These are phyloP conservation scores for Dermochelys coriacea DNA, from an alignment of 2,797 vertebrate genomes.

Conservation along the genomic window DNA sequence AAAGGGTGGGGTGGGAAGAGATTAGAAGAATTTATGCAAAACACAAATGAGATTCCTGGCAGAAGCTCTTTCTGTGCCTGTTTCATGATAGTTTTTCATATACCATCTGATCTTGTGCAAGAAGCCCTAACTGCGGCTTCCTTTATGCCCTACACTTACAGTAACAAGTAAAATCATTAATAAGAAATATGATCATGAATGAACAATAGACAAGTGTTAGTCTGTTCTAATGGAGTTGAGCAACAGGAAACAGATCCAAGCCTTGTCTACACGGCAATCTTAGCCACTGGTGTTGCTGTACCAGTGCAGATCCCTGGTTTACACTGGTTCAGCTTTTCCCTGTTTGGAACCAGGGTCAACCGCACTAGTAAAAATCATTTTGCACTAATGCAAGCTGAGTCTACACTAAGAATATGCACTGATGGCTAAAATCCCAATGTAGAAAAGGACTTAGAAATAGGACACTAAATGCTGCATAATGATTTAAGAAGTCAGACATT, in stretches of 20 bases:
- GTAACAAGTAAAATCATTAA: background rate
- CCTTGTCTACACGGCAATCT: background rate
- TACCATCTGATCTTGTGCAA: background rate
- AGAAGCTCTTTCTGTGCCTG: background rate
- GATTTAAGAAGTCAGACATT: background rate
- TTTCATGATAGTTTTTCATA: slow-evolving; percentile 10
- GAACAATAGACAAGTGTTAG: background rate
- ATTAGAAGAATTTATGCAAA: slow-evolving; percentile 10
- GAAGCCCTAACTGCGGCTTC: background rate
- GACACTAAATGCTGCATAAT: background rate
- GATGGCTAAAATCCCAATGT: background rate
- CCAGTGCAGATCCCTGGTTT: background rate
- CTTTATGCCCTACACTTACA: background rate
- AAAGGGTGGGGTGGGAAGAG: slow-evolving; percentile 25
- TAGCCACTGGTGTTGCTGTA: background rate
- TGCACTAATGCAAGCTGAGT: background rate
- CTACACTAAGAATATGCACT: background rate
- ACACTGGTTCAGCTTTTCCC: background rate
- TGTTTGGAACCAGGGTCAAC: background rate
- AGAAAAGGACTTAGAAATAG: background rate
- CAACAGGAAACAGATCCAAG: background rate
- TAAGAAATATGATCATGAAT: background rate
- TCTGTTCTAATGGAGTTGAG: background rate
- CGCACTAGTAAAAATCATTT: accelerated
- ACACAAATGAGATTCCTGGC: background rate